Evolutionary conservation across 2,888 invertebrate genomes (phyloP).

Genomic region (Nomada goodeniana): DNA sequence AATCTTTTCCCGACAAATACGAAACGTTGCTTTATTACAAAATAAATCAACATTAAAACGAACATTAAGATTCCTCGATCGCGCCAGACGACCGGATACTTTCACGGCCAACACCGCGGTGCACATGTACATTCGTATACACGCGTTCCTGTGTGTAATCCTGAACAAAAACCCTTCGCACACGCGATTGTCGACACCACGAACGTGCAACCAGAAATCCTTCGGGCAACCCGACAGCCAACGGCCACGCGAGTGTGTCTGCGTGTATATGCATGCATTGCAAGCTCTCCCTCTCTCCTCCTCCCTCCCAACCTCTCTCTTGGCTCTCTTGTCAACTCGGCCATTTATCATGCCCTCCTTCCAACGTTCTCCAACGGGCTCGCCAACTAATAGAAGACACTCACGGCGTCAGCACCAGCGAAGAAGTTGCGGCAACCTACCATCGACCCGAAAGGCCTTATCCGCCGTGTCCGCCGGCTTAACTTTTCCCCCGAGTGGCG

Average conservation of each 20-base stretch:
- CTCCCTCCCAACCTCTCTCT: background rate
- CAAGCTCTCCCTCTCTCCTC: constrained; percentile 4
- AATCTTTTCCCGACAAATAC: too few species aligned
- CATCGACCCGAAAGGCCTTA: constrained; percentile 37
- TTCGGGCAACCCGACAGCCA: constrained; percentile 36
- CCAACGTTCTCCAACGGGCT: constrained; percentile 48
- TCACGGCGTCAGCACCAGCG: constrained; percentile 35
- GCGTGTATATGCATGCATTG: background rate
- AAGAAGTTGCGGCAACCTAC: constrained; percentile 37
- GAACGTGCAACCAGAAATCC: constrained; percentile 64
- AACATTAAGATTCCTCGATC: too few species aligned
- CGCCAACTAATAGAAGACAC: constrained; percentile 48
- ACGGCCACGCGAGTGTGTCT: background rate
- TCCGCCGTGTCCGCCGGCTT: constrained; percentile 33
- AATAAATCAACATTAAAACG: too few species aligned
- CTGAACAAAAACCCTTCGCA: background rate
- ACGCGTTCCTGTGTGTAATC: too few species aligned
- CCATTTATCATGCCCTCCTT: constrained; percentile 61
- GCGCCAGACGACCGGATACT: too few species aligned
- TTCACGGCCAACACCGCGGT: too few species aligned
- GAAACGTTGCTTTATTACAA: too few species aligned
- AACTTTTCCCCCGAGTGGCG: constrained; percentile 36
- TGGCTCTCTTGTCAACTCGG: constrained; percentile 32
- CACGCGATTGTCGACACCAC: constrained; percentile 45
- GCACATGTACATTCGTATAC: too few species aligned